Conservation (phyloP, 2,797 vertebrate species). For the Mormyrops attenuatus region DNA sequence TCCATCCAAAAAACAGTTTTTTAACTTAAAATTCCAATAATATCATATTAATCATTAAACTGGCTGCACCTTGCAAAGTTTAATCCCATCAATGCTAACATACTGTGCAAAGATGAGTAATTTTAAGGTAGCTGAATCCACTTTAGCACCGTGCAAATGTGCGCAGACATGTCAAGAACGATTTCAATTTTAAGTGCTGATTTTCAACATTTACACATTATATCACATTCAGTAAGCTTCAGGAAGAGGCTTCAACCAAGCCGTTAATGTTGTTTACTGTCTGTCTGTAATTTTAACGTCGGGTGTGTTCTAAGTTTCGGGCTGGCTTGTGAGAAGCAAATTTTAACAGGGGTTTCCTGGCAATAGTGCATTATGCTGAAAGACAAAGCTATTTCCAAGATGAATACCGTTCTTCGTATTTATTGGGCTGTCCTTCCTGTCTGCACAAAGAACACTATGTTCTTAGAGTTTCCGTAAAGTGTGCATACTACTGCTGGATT, state of each 20-base stretch:
- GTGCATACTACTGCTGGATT: not conserved
- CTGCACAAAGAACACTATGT: not conserved
- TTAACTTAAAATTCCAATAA: not conserved
- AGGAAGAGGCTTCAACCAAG: not conserved
- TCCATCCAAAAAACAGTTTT: not conserved
- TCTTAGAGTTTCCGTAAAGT: not conserved
- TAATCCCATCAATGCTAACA: not conserved
- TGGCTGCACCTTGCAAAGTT: not conserved
- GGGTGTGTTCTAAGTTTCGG: not conserved
- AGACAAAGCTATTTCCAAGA: not conserved
- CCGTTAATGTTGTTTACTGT: not conserved
- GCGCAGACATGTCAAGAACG: not conserved
- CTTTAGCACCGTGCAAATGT: not conserved
- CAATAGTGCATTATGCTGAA: not conserved
- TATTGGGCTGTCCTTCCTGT: not conserved
- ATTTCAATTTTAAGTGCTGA: not conserved
- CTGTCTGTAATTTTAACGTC: not conserved
- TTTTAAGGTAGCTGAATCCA: not conserved
- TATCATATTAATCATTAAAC: not conserved
- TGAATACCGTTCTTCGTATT: not conserved
- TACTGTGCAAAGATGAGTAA: not conserved
- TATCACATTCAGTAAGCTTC: not conserved
- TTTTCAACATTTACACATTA: not conserved
- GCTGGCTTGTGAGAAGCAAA: not conserved
- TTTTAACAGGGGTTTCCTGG: not conserved